A percentile compares a stretch with the other conserved stretches of the same genome.
Conservation (phyloP, 2,888 invertebrate species). For the Atherix ibis region DNA sequence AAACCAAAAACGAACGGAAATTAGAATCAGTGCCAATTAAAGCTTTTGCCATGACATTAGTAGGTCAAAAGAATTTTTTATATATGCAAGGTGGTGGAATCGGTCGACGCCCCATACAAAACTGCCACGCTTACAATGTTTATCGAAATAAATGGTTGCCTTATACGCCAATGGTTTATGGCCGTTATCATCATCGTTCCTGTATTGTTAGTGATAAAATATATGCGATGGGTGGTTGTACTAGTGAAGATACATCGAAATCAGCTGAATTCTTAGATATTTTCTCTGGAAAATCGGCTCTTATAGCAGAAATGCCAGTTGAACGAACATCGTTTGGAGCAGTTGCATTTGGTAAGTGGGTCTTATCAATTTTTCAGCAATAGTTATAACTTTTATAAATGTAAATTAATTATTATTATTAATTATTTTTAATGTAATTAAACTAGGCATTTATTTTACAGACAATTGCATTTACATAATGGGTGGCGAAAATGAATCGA, state of each 20-base stretch:
- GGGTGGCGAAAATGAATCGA: constrained; percentile 20
- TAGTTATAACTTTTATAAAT: neutral
- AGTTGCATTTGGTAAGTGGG: constrained; percentile 14
- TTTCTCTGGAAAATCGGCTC: constrained; percentile 15
- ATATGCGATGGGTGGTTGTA: constrained; percentile 20
- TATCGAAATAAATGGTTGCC: constrained; percentile 19
- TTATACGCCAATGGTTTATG: constrained; percentile 14
- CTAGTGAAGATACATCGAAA: constrained; percentile 15
- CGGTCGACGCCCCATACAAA: constrained; percentile 4
- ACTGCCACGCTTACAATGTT: constrained; percentile 18
- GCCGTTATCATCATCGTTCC: constrained; percentile 21
- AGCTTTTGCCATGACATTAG: constrained; percentile 19
- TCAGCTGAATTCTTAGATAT: constrained; percentile 18
- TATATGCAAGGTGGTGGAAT: constrained; percentile 19
- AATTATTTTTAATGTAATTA: too few relatives aligned
- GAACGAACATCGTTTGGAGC: constrained; percentile 21
- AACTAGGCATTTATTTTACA: constrained; percentile 9
- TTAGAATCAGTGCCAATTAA: constrained; percentile 17
- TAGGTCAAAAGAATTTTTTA: constrained; percentile 17
- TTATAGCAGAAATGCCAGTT: constrained; percentile 17
- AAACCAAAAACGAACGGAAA: constrained; percentile 13
- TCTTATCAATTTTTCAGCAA: neutral
- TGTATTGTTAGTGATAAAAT: constrained; percentile 17
- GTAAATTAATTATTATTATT: too few relatives aligned
- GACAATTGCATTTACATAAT: constrained; percentile 19